Evolutionary conservation across 2,797 vertebrate species (phyloP), one percentile per base, ranked within the genome.

Genomic region (Phataginus tricuspis): DNA sequence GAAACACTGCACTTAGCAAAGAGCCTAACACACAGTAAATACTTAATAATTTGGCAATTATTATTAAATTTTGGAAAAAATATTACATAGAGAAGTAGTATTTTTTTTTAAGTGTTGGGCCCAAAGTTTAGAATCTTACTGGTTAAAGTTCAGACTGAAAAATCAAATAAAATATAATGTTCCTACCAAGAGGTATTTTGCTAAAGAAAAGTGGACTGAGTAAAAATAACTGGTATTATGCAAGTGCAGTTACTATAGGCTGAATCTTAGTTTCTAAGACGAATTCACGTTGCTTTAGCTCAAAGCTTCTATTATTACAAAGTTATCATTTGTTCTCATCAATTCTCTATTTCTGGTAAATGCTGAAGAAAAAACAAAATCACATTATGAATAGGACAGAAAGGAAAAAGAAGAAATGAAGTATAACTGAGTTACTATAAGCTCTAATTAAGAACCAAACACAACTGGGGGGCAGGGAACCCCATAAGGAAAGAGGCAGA

Each of bases 311-410:
- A 83, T 49, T 75, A 79, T 72, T 86, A 93, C 15, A 87, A 96
- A 90, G 51, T 53, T 8, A 86, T 3, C 78, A 27, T 69, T 37
- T 61, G 63, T 82, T 25, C 64, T 37, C 3, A 86, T 34, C n/a
- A 78, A 75, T 79, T 88, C 25, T 86, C 55, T 69, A 64, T 55
- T 95, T 94, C 57, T 83, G 29, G 66, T 97, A 94, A 94, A 59
- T 75, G 21, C 21, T 83, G 34, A 71, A 74, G 55, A 25, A 92
- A 90, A 78, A 82, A 71, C 2, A 82, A 92, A 68, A 71, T 64
- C 42, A 79, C 12, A 61, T 7, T 19, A 90, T 19, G 39, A 75
- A 90, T 79, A 82, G 13, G 79, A 77, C 15, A 75, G 39, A 90
- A 90, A 61, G 31, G 2, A 4, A 84, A 63, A 89, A 51, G 15